phyloP scores from a whole-genome alignment of 2,888 invertebrate species.

The Hirtodrosophila trivittata region DNA sequence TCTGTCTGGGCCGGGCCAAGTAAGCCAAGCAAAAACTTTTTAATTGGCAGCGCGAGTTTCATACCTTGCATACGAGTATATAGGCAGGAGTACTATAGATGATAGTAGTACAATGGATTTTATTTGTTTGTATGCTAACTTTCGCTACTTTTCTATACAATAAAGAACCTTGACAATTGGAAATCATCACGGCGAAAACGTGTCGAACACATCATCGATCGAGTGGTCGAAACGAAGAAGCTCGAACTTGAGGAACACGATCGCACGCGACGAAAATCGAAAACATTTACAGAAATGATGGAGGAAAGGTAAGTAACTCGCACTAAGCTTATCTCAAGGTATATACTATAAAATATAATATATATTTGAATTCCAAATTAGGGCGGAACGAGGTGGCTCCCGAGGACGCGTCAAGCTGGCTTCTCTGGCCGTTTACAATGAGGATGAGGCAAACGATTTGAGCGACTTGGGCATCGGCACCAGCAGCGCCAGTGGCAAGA shows the following conservation, averaged over 20 bases:
- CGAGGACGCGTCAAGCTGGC: constrained; percentile 86
- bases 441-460: constrained; percentile 92
- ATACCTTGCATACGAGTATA: not conserved
- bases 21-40: constrained; percentile 60
- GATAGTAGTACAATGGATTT: constrained; percentile 30
- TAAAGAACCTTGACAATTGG: constrained; percentile 96
- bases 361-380: constrained; percentile 35
- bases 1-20: constrained; percentile 25
- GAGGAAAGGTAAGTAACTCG: constrained; percentile 89
- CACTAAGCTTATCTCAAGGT: too few relatives aligned
- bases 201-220: constrained; percentile 94
- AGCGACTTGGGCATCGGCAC: constrained; percentile 92
- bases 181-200: constrained; percentile 96
- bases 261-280: constrained; percentile 90
- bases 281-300: constrained; percentile 97
- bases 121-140: constrained; percentile 60
- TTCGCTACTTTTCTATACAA: constrained; percentile 55
- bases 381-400: constrained; percentile 83
- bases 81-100: not conserved
- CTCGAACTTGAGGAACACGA: constrained; percentile 91
- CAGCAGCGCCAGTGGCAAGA: constrained; percentile 86
- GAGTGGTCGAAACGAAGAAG: constrained; percentile 94
- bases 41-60: constrained; percentile 49
- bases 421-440: constrained; percentile 89
- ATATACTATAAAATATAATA: too few relatives aligned